Evolutionary conservation across 2,888 invertebrate genomes (phyloP), one percentile per base, ranked within the genome.

Genomic region (Ophion slaviceki): DNA sequence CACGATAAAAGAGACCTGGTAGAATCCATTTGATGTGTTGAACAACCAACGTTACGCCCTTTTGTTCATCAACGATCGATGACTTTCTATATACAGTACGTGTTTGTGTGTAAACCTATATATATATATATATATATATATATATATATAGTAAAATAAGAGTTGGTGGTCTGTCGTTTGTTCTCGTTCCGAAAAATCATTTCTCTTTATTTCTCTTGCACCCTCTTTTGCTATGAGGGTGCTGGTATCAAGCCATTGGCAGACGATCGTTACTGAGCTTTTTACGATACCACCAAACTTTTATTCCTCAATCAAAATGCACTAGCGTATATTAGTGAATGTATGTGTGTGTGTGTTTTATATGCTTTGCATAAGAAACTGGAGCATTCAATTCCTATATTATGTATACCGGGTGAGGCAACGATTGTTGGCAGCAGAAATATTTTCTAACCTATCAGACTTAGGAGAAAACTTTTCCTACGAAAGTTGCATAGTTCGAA

Each of bases 161-260:
- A 36, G 32, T 62, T 70, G 78, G n/a, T 32, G 53, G 47, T 61
- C 66, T 59, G 74, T 79, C 74, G 70, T 82, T 79, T 72, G 64
- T 85, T 75, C 71, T 57, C 66, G 79, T 70, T 75, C 70, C 70
- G 62, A n/a, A 70, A 79, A 80, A 82, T 70, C 79, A 82, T 85
- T 72, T 47, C 79, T 85, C 79, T 82, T 82, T 70, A 80, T 85
- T 71, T n/a, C 57, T 28, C 53, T 53, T 17, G 5, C 53, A 53
- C 14, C 14, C 53, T 53, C 53, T 32, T 24, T 47, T 45, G 24
- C 59, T 11, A 32, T 7, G 57, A 59, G 79, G 79, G 36, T 53
- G 28, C 40, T 47, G 53, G 79, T 57, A 71, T 71, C 70, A n/a
- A 77, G 71, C 74, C 53, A 75, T 76, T 80, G 45, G 40, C 57